Percentiles rank a stretch among this genome's conserved stretches.
phyloP scores from a whole-genome alignment of 2,113 vertebrate genomes.

The Crypturellus undulatus region DNA sequence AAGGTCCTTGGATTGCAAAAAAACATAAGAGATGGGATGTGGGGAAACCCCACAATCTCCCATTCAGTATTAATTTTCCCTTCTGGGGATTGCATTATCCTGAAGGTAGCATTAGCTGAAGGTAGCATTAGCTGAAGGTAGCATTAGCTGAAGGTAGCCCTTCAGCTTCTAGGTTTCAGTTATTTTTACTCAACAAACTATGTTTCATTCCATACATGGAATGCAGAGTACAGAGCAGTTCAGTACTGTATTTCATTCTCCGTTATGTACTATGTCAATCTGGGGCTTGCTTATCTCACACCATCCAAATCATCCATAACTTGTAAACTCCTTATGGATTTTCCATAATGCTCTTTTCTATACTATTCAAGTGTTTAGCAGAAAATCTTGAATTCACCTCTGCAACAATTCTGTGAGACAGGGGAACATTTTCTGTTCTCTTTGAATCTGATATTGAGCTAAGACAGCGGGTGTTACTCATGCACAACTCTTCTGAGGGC shows the following conservation, averaged over 20 bases:
- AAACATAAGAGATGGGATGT: rapidly evolving
- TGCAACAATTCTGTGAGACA: not conserved
- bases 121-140: too few relatives aligned
- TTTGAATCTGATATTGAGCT: not conserved
- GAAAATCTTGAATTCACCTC: not conserved
- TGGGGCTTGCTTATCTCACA: not conserved
- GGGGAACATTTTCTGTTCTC: not conserved
- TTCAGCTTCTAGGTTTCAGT: rapidly evolving
- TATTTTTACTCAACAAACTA: not conserved
- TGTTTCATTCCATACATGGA: not conserved
- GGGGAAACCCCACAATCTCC: not conserved
- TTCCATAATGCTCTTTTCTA: not conserved
- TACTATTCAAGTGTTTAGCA: not conserved
- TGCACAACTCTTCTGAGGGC: not conserved
- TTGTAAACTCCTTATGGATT: not conserved
- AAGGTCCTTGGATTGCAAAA: not conserved
- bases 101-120: too few relatives aligned
- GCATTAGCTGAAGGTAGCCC: too few relatives aligned
- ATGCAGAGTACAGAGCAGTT: not conserved
- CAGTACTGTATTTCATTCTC: not conserved
- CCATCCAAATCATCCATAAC: not conserved
- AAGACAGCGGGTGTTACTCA: not conserved
- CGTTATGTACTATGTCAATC: rapidly evolving
- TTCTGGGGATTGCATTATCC: not conserved
- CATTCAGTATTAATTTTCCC: not conserved